Conservation (phyloP, 2,888 invertebrate species). For the Nephrocerus scutellatus region DNA sequence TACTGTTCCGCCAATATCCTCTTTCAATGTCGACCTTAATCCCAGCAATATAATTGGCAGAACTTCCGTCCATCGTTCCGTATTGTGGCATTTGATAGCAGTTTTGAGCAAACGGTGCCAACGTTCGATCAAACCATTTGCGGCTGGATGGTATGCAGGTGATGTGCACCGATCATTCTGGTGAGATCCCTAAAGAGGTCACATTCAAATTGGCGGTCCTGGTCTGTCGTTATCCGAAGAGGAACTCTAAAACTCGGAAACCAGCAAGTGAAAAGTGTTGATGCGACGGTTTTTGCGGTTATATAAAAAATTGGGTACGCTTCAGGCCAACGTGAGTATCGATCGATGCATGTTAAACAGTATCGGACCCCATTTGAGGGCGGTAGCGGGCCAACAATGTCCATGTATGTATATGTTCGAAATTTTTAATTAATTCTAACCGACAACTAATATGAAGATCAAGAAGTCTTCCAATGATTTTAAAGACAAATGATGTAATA, state of each 20-base stretch:
- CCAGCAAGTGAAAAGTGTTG: slow-evolving; percentile 8
- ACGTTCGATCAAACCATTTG: slow-evolving; percentile 15
- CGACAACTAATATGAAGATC: too few relatives aligned
- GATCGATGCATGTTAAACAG: slow-evolving; percentile 8
- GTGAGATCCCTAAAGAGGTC: slow-evolving; percentile 11
- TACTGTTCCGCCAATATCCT: slow-evolving; percentile 13
- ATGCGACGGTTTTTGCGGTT: not conserved
- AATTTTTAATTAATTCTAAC: too few relatives aligned
- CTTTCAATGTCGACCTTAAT: slow-evolving; percentile 10
- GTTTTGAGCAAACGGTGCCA: slow-evolving; percentile 10
- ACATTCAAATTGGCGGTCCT: slow-evolving; percentile 18
- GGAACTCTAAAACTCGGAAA: slow-evolving; percentile 18
- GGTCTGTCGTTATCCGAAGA: slow-evolving; percentile 14
- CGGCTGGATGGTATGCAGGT: slow-evolving; percentile 14
- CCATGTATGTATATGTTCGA: slow-evolving; percentile 3
- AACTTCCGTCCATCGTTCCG: slow-evolving; percentile 9
- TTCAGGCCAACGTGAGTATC: slow-evolving; percentile 8
- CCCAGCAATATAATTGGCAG: slow-evolving; percentile 14
- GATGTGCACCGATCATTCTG: not conserved
- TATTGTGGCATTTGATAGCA: slow-evolving; percentile 10
- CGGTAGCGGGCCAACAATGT: slow-evolving; percentile 6
- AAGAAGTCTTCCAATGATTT: too few relatives aligned
- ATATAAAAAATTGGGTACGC: slow-evolving; percentile 1
- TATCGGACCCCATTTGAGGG: not conserved
- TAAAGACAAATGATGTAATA: too few relatives aligned